These are phyloP conservation scores for Bibio marci DNA, from an alignment of 2,888 invertebrate genomes.

Conservation along the genomic window DNA sequence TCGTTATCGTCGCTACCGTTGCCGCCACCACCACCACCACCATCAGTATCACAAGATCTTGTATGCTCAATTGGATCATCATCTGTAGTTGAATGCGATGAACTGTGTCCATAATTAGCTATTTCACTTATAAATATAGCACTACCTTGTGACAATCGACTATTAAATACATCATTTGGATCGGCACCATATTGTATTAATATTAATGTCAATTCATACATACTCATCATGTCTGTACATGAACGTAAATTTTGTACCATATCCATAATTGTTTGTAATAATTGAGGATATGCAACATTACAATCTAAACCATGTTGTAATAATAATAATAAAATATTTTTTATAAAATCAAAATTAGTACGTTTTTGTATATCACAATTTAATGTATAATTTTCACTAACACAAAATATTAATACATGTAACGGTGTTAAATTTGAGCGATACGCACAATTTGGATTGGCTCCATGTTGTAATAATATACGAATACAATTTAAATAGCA, in stretches of 20 bases:
- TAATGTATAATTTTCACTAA: conserved; percentile 50
- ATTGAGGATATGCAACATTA: conserved; percentile 47
- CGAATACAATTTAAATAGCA: conserved; percentile 54
- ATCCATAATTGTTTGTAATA: conserved; percentile 49
- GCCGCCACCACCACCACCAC: background rate
- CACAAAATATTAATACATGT: conserved; percentile 52
- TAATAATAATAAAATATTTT: conserved; percentile 44
- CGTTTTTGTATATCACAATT: conserved; percentile 48
- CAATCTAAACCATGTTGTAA: conserved; percentile 51
- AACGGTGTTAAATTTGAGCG: conserved; percentile 49
- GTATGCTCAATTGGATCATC: too few relatives aligned
- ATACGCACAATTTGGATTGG: conserved; percentile 55
- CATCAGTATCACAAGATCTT: conserved; percentile 1
- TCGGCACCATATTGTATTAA: conserved; percentile 58
- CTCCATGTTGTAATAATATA: conserved; percentile 49
- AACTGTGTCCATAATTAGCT: conserved; percentile 21
- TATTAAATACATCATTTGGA: conserved; percentile 39
- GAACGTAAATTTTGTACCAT: conserved; percentile 51
- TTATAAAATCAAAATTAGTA: conserved; percentile 50
- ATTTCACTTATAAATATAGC: conserved; percentile 29
- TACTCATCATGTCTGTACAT: conserved; percentile 44
- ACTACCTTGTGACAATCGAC: conserved; percentile 25
- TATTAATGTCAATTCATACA: conserved; percentile 50
- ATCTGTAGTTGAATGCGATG: too few relatives aligned
- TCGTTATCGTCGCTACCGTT: background rate